Conservation (phyloP, 2,113 vertebrate species). For the Nothoprocta perdicaria region DNA sequence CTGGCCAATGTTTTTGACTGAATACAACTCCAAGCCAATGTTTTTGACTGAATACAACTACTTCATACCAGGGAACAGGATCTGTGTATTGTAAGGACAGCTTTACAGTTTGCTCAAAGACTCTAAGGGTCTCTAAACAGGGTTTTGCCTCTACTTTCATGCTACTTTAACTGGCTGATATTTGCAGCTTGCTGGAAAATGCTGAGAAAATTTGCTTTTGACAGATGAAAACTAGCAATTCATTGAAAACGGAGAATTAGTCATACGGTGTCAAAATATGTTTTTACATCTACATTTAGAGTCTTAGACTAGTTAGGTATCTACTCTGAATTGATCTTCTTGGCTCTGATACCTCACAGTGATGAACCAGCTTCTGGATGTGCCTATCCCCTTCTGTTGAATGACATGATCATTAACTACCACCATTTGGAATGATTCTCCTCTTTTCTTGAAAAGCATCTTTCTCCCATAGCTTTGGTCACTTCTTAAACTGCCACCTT, state of each 20-base stretch:
- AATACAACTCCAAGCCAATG: not conserved
- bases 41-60: not conserved
- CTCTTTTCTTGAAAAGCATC: not conserved
- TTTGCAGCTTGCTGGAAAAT: not conserved
- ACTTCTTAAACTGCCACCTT: too few relatives aligned
- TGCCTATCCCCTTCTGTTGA: not conserved
- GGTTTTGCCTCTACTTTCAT: not conserved
- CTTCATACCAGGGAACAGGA: not conserved
- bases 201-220: not conserved
- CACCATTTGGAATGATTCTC: not conserved
- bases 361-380: rapidly evolving
- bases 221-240: not conserved
- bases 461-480: not conserved
- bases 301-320: not conserved
- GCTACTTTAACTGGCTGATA: not conserved
- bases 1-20: not conserved
- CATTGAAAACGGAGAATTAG: not conserved
- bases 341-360: not conserved
- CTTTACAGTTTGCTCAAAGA: not conserved
- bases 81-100: not conserved
- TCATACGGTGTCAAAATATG: not conserved
- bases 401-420: not conserved
- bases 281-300: not conserved
- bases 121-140: not conserved
- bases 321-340: not conserved